Evolutionary conservation across 1,140 invertebrate species (phyloP).

Genomic region (Caenorhabditis elegans): DNA sequence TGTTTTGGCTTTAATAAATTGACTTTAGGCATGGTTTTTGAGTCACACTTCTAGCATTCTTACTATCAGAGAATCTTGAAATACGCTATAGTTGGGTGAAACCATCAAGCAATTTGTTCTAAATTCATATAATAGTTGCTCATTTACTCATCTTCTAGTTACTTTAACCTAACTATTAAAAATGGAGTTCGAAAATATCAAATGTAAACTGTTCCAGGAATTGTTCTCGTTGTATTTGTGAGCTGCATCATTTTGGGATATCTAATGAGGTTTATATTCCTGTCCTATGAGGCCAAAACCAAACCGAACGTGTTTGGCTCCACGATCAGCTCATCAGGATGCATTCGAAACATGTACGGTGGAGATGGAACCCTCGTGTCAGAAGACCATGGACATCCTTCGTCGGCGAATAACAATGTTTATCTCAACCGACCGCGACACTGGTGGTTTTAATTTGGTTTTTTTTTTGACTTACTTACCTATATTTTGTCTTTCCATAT

Average conservation of each 20-base stretch:
- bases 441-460: conserved; percentile 41
- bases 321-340: not conserved
- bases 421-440: conserved; percentile 45
- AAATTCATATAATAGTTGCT: too few species aligned
- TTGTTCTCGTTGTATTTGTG: not conserved
- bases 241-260: not conserved
- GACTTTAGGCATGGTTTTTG: too few species aligned
- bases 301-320: conserved; percentile 3
- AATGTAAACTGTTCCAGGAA: not conserved
- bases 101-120: too few species aligned
- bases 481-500: not conserved
- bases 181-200: not conserved
- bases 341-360: not conserved
- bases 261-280: not conserved
- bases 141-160: not conserved
- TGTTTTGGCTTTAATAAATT: too few species aligned
- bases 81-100: too few species aligned
- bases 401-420: conserved; percentile 33
- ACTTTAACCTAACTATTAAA: not conserved
- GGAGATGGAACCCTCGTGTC: not conserved
- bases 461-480: conserved; percentile 1
- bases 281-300: not conserved
- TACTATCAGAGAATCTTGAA: too few species aligned
- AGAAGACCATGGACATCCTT: conserved; percentile 19
- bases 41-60: too few species aligned